Percentiles rank a stretch among this genome's conserved stretches.
These are phyloP conservation scores for Phyllopteryx taeniolatus DNA, from an alignment of 2,113 vertebrate genomes.

Conservation along the genomic window DNA sequence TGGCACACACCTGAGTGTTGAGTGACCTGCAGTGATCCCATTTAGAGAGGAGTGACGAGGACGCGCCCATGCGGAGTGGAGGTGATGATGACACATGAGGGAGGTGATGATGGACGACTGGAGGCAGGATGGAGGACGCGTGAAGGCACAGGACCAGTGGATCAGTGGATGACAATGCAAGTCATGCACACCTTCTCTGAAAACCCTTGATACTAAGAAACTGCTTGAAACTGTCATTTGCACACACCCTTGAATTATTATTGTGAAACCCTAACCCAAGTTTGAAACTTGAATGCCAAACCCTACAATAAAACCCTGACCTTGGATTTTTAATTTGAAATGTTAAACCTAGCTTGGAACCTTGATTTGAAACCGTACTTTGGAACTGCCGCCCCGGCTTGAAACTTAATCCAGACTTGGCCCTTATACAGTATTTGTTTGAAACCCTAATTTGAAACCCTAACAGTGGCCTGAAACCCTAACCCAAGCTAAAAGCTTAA, in stretches of 20 bases:
- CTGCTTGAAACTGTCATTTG: neutral
- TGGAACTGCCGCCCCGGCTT: neutral
- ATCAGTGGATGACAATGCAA: slow-evolving; percentile 38
- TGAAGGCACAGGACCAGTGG: slow-evolving; percentile 30
- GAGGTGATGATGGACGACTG: slow-evolving; percentile 60
- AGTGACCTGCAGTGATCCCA: slow-evolving; percentile 72
- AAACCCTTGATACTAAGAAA: neutral
- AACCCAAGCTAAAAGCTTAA: neutral
- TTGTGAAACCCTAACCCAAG: neutral
- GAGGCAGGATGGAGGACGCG: slow-evolving; percentile 47
- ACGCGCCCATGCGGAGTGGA: slow-evolving; percentile 47
- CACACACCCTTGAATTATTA: too few species aligned
- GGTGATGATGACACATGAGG: slow-evolving; percentile 61
- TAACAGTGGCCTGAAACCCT: neutral
- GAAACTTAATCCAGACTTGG: neutral
- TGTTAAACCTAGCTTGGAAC: neutral
- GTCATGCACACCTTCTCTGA: slow-evolving; percentile 21
- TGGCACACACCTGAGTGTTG: slow-evolving; percentile 41
- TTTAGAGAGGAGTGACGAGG: slow-evolving; percentile 56
- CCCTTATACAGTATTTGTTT: neutral
- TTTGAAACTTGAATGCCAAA: neutral
- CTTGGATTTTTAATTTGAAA: neutral
- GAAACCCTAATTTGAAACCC: neutral
- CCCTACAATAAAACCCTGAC: too few species aligned
- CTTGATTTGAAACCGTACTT: too few species aligned